Percentiles rank a stretch among this genome's conserved stretches.
Evolutionary conservation across 2,888 invertebrate species (phyloP).

Genomic region (Idaea dimidiata): DNA sequence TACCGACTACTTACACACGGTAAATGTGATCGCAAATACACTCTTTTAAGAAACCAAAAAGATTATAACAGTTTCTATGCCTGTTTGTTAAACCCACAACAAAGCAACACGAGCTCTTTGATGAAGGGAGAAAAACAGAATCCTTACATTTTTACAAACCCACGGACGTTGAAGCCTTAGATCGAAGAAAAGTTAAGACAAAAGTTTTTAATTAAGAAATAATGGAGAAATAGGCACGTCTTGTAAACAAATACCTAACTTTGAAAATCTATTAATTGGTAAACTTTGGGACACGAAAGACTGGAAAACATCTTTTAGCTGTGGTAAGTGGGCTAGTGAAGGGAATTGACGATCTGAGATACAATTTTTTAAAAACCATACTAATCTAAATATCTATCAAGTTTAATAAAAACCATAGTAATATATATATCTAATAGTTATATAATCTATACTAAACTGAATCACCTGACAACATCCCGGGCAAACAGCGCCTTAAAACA

Average conservation of each 20-base stretch:
- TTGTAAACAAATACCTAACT: slow-evolving; percentile 9
- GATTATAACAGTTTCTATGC: background rate
- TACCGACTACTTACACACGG: too few relatives aligned
- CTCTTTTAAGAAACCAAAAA: background rate
- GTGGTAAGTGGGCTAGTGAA: background rate
- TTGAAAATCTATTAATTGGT: slow-evolving; percentile 19
- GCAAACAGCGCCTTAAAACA: too few relatives aligned
- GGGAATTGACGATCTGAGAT: too few relatives aligned
- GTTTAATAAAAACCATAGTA: too few relatives aligned
- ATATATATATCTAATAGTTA: too few relatives aligned
- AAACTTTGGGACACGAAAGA: slow-evolving; percentile 12
- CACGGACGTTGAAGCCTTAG: background rate
- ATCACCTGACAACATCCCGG: too few relatives aligned
- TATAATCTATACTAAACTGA: too few relatives aligned
- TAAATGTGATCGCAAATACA: background rate
- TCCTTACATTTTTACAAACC: slow-evolving; percentile 1
- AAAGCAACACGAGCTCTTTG: background rate
- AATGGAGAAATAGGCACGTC: background rate
- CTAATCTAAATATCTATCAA: too few relatives aligned
- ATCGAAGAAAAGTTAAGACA: background rate
- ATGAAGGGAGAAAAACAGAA: background rate
- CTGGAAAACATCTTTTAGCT: background rate
- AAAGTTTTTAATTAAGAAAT: slow-evolving; percentile 5
- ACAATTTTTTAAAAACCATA: too few relatives aligned
- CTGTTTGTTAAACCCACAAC: background rate